Conservation (phyloP, 2,888 invertebrate genomes). For the Gari tellinella region DNA sequence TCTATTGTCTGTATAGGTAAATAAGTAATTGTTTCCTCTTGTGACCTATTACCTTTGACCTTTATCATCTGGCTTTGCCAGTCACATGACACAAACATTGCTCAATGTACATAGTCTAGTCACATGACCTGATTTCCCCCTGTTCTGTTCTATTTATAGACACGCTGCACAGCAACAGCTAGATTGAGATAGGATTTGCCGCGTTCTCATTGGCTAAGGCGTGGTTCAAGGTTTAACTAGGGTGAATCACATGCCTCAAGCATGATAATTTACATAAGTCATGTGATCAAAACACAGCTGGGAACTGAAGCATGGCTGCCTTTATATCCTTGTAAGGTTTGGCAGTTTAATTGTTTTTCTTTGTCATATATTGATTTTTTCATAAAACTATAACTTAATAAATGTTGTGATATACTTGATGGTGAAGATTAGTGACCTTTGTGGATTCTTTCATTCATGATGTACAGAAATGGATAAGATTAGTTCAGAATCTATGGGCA, state of each 20-base stretch:
- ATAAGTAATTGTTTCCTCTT: slow-evolving; percentile 10
- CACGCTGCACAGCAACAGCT: slow-evolving; percentile 73
- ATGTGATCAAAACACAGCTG: slow-evolving; percentile 79
- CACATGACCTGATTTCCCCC: slow-evolving; percentile 58
- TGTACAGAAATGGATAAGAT: neutral
- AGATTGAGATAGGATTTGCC: slow-evolving; percentile 60
- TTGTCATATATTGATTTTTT: slow-evolving; percentile 50
- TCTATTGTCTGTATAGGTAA: neutral
- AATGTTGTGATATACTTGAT: neutral
- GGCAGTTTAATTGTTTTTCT: slow-evolving; percentile 58
- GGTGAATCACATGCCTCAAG: slow-evolving; percentile 71
- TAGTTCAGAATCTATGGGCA: slow-evolving; percentile 18
- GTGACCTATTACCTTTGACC: slow-evolving; percentile 39
- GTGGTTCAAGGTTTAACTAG: slow-evolving; percentile 67
- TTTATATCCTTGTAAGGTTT: slow-evolving; percentile 54
- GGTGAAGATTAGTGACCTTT: neutral
- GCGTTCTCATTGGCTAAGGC: slow-evolving; percentile 66
- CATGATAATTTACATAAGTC: slow-evolving; percentile 69
- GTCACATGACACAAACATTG: slow-evolving; percentile 47
- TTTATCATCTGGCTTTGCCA: slow-evolving; percentile 20
- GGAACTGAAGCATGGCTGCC: slow-evolving; percentile 59
- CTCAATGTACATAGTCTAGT: slow-evolving; percentile 42
- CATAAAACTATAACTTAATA: slow-evolving; percentile 7
- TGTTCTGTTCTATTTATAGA: slow-evolving; percentile 68
- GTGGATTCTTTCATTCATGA: neutral